These are phyloP conservation scores for Hydrozoanthus gracilis DNA, from an alignment of 92 coral and sea anemone species.

Conservation along the genomic window DNA sequence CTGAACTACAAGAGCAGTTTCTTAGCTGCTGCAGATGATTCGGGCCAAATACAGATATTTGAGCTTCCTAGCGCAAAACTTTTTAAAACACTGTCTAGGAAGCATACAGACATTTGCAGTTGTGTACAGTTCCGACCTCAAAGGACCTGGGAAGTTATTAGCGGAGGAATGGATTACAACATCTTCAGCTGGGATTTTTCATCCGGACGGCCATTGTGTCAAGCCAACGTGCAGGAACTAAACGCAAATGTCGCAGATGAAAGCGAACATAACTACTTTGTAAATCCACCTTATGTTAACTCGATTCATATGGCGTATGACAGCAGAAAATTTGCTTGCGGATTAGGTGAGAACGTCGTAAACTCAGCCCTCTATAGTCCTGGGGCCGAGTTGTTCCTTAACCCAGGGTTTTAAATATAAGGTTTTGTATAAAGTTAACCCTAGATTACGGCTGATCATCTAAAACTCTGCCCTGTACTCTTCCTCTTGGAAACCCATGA, in stretches of 20 bases:
- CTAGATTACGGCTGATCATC: too few species aligned
- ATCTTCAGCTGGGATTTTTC: constrained; percentile 92
- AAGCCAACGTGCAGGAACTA: constrained; percentile 70
- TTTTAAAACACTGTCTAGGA: constrained; percentile 76
- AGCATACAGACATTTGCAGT: constrained; percentile 85
- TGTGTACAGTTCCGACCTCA: constrained; percentile 89
- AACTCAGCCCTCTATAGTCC: too few species aligned
- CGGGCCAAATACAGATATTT: constrained; percentile 81
- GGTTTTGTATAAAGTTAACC: too few species aligned
- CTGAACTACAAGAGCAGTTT: constrained; percentile 74
- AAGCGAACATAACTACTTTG: constrained; percentile 48
- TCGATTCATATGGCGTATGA: constrained; percentile 78
- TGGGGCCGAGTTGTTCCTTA: too few species aligned
- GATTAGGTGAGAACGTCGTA: constrained; percentile 66
- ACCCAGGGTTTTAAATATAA: too few species aligned
- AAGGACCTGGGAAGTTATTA: constrained; percentile 89
- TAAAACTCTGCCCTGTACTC: too few species aligned
- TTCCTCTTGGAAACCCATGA: too few species aligned
- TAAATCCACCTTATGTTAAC: constrained; percentile 96
- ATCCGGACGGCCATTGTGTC: constrained; percentile 76
- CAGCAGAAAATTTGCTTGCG: constrained; percentile 86
- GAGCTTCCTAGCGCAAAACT: constrained; percentile 74
- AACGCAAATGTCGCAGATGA: constrained; percentile 39
- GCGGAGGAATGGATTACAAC: constrained; percentile 89
- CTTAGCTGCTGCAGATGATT: constrained; percentile 91